phyloP scores from a whole-genome alignment of 1,140 invertebrate genomes.

The Drosophila tropicalis region DNA sequence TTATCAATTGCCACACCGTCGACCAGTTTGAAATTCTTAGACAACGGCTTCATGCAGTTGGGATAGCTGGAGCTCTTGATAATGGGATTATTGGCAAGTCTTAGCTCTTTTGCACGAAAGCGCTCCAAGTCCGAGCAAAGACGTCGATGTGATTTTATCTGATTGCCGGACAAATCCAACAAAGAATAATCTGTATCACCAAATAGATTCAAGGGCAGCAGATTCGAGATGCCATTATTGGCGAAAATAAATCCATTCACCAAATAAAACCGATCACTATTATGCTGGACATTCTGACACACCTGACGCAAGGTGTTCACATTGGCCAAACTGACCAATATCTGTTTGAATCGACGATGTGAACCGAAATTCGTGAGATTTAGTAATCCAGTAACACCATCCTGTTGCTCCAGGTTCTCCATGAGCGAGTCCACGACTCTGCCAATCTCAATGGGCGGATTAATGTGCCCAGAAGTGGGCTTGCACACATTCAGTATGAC shows the following conservation, averaged over 20 bases:
- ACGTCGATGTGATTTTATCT: slow-evolving; percentile 44
- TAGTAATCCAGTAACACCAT: slow-evolving; percentile 39
- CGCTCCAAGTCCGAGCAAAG: slow-evolving; percentile 50
- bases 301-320: slow-evolving; percentile 33
- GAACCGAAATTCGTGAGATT: slow-evolving; percentile 45
- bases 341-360: slow-evolving; percentile 30
- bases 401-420: slow-evolving; percentile 29
- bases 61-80: slow-evolving; percentile 52
- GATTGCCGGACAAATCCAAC: too few relatives aligned
- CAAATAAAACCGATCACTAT: too few relatives aligned
- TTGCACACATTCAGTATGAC: slow-evolving; percentile 39
- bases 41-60: slow-evolving; percentile 38
- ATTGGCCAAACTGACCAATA: slow-evolving; percentile 55
- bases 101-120: slow-evolving; percentile 56
- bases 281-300: too few relatives aligned
- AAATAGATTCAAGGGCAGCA: too few relatives aligned
- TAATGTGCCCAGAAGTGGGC: neutral
- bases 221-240: too few relatives aligned
- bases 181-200: too few relatives aligned
- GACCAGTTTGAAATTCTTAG: slow-evolving; percentile 58
- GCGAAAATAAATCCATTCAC: too few relatives aligned
- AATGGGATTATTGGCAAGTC: slow-evolving; percentile 65
- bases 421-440: slow-evolving; percentile 32
- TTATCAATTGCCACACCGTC: slow-evolving; percentile 64
- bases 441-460: slow-evolving; percentile 42